Percentiles rank a stretch among this genome's conserved stretches.
Evolutionary conservation across 2,797 vertebrate genomes (phyloP).

Genomic region (Tragelaphus oryx): DNA sequence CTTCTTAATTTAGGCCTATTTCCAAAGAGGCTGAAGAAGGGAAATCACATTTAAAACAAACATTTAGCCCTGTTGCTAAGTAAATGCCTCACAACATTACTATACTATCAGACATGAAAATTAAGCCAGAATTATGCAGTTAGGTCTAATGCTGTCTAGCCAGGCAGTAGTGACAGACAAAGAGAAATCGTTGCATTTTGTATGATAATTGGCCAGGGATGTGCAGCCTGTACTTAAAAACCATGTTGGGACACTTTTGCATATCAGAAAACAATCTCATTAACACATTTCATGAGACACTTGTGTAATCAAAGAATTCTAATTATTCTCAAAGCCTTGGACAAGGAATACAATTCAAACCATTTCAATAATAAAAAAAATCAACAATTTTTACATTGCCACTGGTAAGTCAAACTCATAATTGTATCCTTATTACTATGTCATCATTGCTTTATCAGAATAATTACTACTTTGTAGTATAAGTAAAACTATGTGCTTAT

Average conservation of each 20-base stretch:
- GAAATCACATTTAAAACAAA: constrained; percentile 57
- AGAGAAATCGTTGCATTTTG: constrained; percentile 38
- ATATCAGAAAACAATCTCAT: constrained; percentile 67
- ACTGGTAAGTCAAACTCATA: background rate
- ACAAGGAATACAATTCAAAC: constrained; percentile 16
- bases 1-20: constrained; percentile 31
- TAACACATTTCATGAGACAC: constrained; percentile 61
- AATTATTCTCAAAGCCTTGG: constrained; percentile 38
- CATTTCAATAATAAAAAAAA: background rate
- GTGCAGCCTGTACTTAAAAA: constrained; percentile 19
- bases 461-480: background rate
- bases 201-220: constrained; percentile 42
- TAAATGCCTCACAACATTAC: constrained; percentile 50
- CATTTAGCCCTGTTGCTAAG: constrained; percentile 48
- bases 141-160: constrained; percentile 38
- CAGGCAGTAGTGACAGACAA: constrained; percentile 42
- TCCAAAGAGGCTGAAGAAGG: constrained; percentile 54
- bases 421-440: constrained; percentile 41
- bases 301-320: constrained; percentile 61
- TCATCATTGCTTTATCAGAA: constrained; percentile 21
- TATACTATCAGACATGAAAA: constrained; percentile 57
- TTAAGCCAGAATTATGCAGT: constrained; percentile 55
- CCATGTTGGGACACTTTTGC: constrained; percentile 46
- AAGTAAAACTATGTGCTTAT: background rate
- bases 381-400: background rate